Evolutionary conservation across 2,888 invertebrate species (phyloP), one percentile per base, ranked within the genome.

Genomic region (Parelbella ahira): DNA sequence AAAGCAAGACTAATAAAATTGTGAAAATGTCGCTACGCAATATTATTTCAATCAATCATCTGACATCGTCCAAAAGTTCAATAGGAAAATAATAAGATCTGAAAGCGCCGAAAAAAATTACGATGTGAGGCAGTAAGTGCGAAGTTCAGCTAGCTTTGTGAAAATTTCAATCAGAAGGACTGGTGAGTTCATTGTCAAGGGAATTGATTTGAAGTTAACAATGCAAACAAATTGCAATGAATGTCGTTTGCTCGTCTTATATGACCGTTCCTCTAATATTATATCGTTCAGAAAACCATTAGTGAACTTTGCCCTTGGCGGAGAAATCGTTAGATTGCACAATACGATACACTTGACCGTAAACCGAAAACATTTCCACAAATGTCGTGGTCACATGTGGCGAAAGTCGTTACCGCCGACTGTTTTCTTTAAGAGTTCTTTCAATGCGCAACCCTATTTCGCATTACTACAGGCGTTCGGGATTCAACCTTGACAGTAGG

Each of bases 341-440:
- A 27, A 32, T n/a, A 41, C 32, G 39, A 41, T 41, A 41, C 13
- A 27, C 32, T 41, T 41, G 41, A 28, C 27, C 41, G 33, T 34
- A 41, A 27, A 41, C 32, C 20, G 27, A 41, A 33, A 33, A 28
- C 33, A 33, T 33, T 41, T 33, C 25, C 13, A 25, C 19, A 12
- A 30, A 27, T 20, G 39, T 23, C 12, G 27, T 34, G 41, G 21
- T 41, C 23, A 41, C 33, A 33, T 41, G 33, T 41, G 41, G 41
- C 27, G n/a, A 27, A 33, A 33, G 13, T 41, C 32, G 33, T 33
- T 41, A 41, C 41, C 13, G 20, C 33, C 33, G 12, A 41, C 41
- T 33, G 33, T 41, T 41, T 33, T 29, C 37, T 27, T 32, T 41
- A 12, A 27, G 12, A 20, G 19, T 33, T 27, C 33, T 33, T 41